Percentiles rank a stretch among this genome's conserved stretches.
These are phyloP conservation scores for Sarcoramphus papa DNA, from an alignment of 2,797 vertebrate species.

Conservation along the genomic window DNA sequence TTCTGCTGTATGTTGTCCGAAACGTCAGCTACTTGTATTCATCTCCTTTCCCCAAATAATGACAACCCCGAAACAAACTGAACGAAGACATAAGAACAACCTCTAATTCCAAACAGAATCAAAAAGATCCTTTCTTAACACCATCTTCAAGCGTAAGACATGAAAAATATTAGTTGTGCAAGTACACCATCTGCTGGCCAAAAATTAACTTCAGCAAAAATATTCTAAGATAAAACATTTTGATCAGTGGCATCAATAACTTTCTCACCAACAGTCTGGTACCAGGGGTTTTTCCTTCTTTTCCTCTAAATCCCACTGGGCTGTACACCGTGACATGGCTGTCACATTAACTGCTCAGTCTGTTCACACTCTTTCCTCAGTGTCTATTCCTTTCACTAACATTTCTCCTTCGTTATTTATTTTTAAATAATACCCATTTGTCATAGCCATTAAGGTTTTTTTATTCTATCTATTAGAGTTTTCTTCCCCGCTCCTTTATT, in stretches of 20 bases:
- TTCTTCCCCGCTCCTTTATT: neutral
- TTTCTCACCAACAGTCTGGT: neutral
- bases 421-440: neutral
- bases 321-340: neutral
- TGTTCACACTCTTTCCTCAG: neutral
- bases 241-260: neutral
- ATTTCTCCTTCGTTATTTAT: neutral
- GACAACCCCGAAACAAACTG: neutral
- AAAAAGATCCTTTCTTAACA: neutral
- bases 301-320: neutral
- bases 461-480: neutral
- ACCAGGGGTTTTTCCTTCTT: neutral
- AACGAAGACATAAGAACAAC: neutral
- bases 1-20: neutral
- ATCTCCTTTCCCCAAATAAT: neutral
- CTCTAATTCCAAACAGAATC: neutral
- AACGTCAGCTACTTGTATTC: neutral
- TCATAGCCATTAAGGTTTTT: neutral
- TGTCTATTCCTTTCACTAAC: neutral
- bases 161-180: conserved; percentile 34
- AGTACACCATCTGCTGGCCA: conserved; percentile 71
- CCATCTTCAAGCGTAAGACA: accelerated
- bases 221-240: neutral
- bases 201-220: neutral
- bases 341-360: neutral